Base-by-base conservation (phyloP, 1,140 invertebrate species). In the Neodiprion pinetum region DNA sequence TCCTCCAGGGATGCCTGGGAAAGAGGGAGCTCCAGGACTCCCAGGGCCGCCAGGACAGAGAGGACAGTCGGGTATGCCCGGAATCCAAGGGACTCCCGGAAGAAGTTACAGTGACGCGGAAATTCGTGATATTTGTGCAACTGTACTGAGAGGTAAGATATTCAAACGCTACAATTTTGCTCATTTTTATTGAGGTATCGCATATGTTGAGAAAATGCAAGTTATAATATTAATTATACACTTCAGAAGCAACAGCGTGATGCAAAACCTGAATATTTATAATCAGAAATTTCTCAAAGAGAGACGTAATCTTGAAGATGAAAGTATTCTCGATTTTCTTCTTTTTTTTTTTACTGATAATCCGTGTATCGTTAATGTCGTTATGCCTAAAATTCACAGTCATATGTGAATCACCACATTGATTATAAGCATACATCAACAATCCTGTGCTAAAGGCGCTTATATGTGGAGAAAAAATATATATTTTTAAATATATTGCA, bases 21-120 rank as follows among this genome's bases (percentile, higher is more conserved):
- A 87, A 74, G 82, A 89, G 70, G 90, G 90, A n/a, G 74, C 83
- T 11, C 82, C 86, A 40, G 90, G 90, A 23, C 68, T 85, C 7
- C 79, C 83, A 71, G 88, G 89, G 10, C 77, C 78, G 7, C 80
- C 86, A 0, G 88, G 90, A 48, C 79, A 82, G 68, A 80, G 87
- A 73, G 90, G 90, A 48, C 86, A 87, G 72, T 83, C 86, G 28
- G 91, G 91, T 73, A 80, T 83, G 74, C 85, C 87, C 23, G 90
- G 95, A 66, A 84, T 93, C 53, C 91, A 87, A 71, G 90, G 90
- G 50, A 77, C 83, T 50, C 86, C 84, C 75, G 90, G 90, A 17
- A 80, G 86, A 73, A 86, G 83, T 74, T 88, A 89, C 66, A 85
- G 79, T 10, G 91, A 91, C 74, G 83, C 85, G 14, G 90, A 91